Conservation (phyloP, 1,140 invertebrate genomes). For the Paraescarpia echinospica region DNA sequence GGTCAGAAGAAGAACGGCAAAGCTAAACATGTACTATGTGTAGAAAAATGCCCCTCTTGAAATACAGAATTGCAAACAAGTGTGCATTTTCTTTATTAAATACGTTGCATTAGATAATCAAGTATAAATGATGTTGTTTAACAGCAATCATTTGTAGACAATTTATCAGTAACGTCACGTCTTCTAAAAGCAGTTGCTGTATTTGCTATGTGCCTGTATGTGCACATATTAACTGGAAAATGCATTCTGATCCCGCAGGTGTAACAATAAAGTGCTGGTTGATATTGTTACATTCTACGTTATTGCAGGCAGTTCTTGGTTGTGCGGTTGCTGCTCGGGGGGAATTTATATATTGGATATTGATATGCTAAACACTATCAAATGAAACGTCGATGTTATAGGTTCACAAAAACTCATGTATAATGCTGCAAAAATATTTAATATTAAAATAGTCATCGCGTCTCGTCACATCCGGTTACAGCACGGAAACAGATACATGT, state of each 20-base stretch:
- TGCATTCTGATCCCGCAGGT: background rate
- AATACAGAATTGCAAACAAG: background rate
- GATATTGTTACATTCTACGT: background rate
- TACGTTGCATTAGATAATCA: background rate
- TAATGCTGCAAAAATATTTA: background rate
- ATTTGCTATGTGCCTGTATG: too few relatives aligned
- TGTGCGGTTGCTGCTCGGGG: background rate
- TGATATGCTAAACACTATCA: background rate
- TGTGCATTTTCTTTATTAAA: background rate
- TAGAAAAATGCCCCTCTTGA: background rate
- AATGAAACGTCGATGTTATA: background rate
- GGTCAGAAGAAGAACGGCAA: background rate
- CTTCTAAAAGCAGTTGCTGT: too few relatives aligned
- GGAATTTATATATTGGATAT: background rate
- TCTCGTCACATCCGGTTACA: background rate
- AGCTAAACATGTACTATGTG: background rate
- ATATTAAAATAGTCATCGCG: background rate
- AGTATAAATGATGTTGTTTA: background rate
- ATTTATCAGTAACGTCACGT: too few relatives aligned
- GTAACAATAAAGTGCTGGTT: background rate
- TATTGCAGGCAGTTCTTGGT: background rate
- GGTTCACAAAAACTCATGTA: background rate
- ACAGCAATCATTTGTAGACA: too few relatives aligned
- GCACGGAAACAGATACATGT: background rate
- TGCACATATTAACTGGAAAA: background rate